Percentiles rank a stretch among this genome's conserved stretches.
These are phyloP conservation scores for Pammene aurita DNA, from an alignment of 2,888 invertebrate genomes.

Conservation along the genomic window DNA sequence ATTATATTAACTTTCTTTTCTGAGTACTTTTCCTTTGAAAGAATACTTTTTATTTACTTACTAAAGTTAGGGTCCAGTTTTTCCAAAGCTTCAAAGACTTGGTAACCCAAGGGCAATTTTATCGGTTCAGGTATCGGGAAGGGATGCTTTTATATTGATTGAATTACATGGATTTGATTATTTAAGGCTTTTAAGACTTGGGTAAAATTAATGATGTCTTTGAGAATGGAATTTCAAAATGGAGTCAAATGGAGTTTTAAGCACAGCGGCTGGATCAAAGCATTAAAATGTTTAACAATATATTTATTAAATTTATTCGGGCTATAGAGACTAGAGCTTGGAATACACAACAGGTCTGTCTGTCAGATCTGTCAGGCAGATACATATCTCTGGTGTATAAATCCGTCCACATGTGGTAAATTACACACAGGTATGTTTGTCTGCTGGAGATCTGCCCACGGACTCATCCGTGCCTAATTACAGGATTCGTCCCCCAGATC, in stretches of 20 bases:
- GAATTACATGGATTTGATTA: slow-evolving; percentile 30
- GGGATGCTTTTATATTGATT: slow-evolving; percentile 35
- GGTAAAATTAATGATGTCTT: background rate
- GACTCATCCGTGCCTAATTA: too few species aligned
- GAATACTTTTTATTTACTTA: slow-evolving; percentile 35
- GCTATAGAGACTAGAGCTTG: too few species aligned
- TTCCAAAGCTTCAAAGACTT: slow-evolving; percentile 33
- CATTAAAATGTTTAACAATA: background rate
- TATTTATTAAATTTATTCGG: too few species aligned
- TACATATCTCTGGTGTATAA: too few species aligned
- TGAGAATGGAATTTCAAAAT: too few species aligned
- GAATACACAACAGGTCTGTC: too few species aligned
- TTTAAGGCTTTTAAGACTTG: slow-evolving; percentile 7
- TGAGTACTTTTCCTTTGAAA: slow-evolving; percentile 6
- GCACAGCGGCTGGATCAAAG: background rate
- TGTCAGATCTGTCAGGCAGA: too few species aligned
- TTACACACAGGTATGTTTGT: too few species aligned
- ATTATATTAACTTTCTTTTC: slow-evolving; percentile 9
- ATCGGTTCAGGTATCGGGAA: slow-evolving; percentile 22
- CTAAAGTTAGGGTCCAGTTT: slow-evolving; percentile 30
- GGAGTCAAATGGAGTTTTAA: background rate
- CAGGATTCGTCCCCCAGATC: too few species aligned
- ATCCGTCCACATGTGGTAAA: too few species aligned
- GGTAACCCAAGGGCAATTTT: slow-evolving; percentile 25
- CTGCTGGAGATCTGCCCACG: too few species aligned